Evolutionary conservation across 2,888 invertebrate species (phyloP).

Genomic region (Drosophila robusta): DNA sequence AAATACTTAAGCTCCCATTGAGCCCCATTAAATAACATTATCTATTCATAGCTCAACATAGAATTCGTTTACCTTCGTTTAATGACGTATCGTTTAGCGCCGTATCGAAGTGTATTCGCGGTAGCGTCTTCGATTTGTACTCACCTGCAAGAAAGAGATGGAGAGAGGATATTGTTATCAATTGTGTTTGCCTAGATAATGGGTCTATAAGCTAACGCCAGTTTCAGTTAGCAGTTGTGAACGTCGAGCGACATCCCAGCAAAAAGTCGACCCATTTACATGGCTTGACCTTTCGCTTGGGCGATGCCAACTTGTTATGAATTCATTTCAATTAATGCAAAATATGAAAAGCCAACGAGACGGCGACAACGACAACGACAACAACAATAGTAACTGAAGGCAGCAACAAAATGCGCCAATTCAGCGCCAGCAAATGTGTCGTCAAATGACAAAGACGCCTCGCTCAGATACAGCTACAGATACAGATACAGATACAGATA

Average conservation of each 20-base stretch:
- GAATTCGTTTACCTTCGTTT: slow-evolving; percentile 83
- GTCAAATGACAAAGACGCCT: slow-evolving; percentile 51
- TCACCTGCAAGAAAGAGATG: slow-evolving; percentile 83
- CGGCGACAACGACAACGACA: slow-evolving; percentile 2
- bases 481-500: slow-evolving; percentile 20
- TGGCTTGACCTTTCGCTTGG: slow-evolving; percentile 60
- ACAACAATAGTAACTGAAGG: slow-evolving; percentile 3
- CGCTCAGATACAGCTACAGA: slow-evolving; percentile 32
- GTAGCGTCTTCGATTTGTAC: slow-evolving; percentile 86
- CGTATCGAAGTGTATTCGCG: slow-evolving; percentile 85
- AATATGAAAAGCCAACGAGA: slow-evolving; percentile 51
- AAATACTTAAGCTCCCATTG: background rate
- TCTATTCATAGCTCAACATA: slow-evolving; percentile 7
- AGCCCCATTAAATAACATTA: slow-evolving; percentile 4
- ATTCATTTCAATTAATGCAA: slow-evolving; percentile 77
- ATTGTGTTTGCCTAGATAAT: slow-evolving; percentile 28
- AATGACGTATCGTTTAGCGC: slow-evolving; percentile 83
- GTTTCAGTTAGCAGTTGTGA: background rate
- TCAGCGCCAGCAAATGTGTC: slow-evolving; percentile 49
- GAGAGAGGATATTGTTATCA: slow-evolving; percentile 30
- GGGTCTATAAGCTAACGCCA: slow-evolving; percentile 14
- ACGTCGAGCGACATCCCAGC: background rate
- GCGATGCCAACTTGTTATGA: slow-evolving; percentile 55
- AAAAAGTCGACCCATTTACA: slow-evolving; percentile 67
- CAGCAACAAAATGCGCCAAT: slow-evolving; percentile 51